Base-by-base conservation (phyloP, 2,888 invertebrate species). In the Callyntrura guangdongensis region DNA sequence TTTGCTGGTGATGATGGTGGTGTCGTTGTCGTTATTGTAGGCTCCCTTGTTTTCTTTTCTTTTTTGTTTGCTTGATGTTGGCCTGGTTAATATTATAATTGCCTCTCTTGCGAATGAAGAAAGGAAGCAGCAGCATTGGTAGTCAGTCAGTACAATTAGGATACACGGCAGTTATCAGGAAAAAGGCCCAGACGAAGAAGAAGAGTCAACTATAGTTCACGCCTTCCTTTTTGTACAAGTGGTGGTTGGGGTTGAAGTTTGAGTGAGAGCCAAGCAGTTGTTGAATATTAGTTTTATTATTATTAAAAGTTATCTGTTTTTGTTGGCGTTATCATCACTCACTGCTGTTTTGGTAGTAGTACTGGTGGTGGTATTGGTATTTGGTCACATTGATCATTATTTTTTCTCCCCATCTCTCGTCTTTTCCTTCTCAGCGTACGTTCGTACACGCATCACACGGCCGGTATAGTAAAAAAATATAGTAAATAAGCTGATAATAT, bases 41-140 rank as follows among this genome's bases (percentile, higher is more conserved):
- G 36, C 36, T 81, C 56, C n/a, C 81, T 56, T 45, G 17, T 61
- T 77, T 77, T 53, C 77, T 53, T 59, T 27, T 74, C 74, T 47
- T 49, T 79, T 79, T 53, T 53, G 25, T 79, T 79, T 79, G 79
- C 53, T 79, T 79, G 79, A 56, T 27, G 79, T 22, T 79, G 79
- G 79, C 79, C 79, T 79, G 79, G 79, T 79, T 79, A 79, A 79
- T 79, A 79, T 79, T 79, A 25, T 79, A 79, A 79, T 79, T 79
- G 79, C 56, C 36, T 17, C 67, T 67, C 20, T 17, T 45, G 72
- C 17, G 17, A 45, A 72, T 36, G 22, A 72, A 45, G 67, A 67
- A 67, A 67, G 27, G 27, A 27, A 25, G 67, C 27, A 67, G 11
- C 27, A 64, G 25, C 36, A n/a, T n/a, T 36, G 36, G 36, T 36